Evolutionary conservation across 2,113 vertebrate genomes (phyloP), one percentile per base, ranked within the genome.

Genomic region (Ochotona curzoniae): DNA sequence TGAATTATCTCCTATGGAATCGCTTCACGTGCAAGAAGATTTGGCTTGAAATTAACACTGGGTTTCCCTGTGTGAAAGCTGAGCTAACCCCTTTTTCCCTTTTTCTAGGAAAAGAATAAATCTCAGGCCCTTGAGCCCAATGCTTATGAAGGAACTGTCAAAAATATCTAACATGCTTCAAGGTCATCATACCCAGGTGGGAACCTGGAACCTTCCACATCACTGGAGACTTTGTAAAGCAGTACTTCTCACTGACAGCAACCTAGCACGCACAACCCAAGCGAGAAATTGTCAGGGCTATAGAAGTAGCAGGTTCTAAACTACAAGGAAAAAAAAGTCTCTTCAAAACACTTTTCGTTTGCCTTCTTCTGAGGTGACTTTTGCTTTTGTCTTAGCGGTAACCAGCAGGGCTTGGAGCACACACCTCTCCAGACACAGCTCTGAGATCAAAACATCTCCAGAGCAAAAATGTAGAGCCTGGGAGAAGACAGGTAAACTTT

Each of bases 21-120:
- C 20, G n/a, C 69, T 74, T 90, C 14, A 79, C 18, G 66, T 38
- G 79, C 2, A 83, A 90, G 26, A 15, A 21, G 25, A 17, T 69
- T 84, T 44, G 47, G 6, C 54, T 81, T n/a, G 17, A 90, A 87
- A 88, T 64, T 73, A 95, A 87, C 7, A 44, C 15, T 73, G 93
- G 85, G 57, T 70, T 84, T 93, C 20, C 54, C 70, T 5, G 51
- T 26, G 54, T 67, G 10, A 93, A 96, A 91, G 12, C 25, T 70
- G 18, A 23, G 60, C 28, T 84, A 94, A 80, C 74, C 14, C 44
- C 83, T 91, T 83, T 20, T 90, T 87, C 11, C 38, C 78, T 84
- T 25, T 66, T 69, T 61, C 86, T 44, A 13, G 54, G 86, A 93
- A 73, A 25, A 83, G 85, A 90, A 73, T n/a, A 93, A 78, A 83